Conservation (phyloP, 2,797 vertebrate genomes). For the Smutsia temminckii region DNA sequence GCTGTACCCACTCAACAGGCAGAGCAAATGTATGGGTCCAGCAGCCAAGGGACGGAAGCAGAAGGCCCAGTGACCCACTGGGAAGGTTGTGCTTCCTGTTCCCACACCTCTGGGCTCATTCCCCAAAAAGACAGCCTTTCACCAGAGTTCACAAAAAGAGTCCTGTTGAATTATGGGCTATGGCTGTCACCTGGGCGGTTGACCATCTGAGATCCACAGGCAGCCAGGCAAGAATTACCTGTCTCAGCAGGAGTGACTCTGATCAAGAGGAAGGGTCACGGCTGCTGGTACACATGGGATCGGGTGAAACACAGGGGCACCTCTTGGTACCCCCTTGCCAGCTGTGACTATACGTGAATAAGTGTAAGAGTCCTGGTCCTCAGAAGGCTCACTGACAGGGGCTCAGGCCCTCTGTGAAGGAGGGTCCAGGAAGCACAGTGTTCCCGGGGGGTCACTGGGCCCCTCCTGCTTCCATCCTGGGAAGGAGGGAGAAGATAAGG, state of each 20-base stretch:
- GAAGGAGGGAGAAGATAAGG: neutral
- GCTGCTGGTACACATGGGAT: neutral
- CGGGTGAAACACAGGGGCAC: too few species aligned
- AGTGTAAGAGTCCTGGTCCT: neutral
- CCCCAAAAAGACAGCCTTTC: neutral
- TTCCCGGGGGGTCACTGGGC: too few species aligned
- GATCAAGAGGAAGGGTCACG: neutral
- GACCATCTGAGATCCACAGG: fast-evolving
- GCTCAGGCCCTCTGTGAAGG: neutral
- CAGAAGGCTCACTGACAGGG: neutral
- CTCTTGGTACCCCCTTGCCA: neutral
- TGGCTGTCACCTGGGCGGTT: neutral
- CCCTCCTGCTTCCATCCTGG: too few species aligned
- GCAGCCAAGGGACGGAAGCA: neutral
- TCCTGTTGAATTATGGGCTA: too few species aligned
- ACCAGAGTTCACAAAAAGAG: neutral
- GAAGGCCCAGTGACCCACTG: neutral
- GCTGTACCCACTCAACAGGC: neutral
- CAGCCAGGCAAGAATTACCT: neutral
- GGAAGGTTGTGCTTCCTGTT: neutral
- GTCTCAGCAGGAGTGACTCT: neutral
- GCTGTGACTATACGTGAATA: neutral
- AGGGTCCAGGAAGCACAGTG: neutral
- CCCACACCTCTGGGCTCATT: neutral
- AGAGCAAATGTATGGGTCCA: too few species aligned